Conservation (phyloP, 2,888 invertebrate species). For the Cheilosia urbana region DNA sequence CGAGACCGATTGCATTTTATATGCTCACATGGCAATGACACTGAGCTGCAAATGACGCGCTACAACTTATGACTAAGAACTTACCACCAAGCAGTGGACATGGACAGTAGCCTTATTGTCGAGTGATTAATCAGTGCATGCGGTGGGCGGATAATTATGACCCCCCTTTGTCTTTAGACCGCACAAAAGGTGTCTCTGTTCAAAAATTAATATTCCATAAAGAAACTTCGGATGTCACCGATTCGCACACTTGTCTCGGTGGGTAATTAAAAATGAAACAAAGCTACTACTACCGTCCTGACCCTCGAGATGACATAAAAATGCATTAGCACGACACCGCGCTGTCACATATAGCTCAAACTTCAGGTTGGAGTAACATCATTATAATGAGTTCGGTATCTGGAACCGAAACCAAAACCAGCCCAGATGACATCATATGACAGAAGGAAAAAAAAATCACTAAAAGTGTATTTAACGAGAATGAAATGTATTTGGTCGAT, state of each 20-base stretch:
- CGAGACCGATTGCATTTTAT: slow-evolving; percentile 23
- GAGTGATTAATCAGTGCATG: slow-evolving; percentile 20
- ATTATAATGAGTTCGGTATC: slow-evolving; percentile 53
- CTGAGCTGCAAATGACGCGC: slow-evolving; percentile 32
- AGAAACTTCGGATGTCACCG: slow-evolving; percentile 40
- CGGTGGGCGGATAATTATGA: slow-evolving; percentile 71
- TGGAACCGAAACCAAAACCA: slow-evolving; percentile 49
- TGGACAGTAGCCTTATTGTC: neutral
- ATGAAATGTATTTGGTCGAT: slow-evolving; percentile 59
- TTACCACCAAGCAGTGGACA: slow-evolving; percentile 18
- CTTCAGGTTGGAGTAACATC: slow-evolving; percentile 42
- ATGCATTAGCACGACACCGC: slow-evolving; percentile 45
- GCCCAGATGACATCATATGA: slow-evolving; percentile 65
- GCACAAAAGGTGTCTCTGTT: slow-evolving; percentile 42
- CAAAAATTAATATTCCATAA: slow-evolving; percentile 61
- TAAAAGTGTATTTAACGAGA: slow-evolving; percentile 56
- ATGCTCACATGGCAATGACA: slow-evolving; percentile 65
- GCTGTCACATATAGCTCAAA: slow-evolving; percentile 23
- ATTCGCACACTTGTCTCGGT: slow-evolving; percentile 10
- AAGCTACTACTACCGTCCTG: slow-evolving; percentile 44
- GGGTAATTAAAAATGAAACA: slow-evolving; percentile 51
- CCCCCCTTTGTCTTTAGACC: slow-evolving; percentile 62
- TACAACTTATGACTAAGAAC: slow-evolving; percentile 46
- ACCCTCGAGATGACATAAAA: slow-evolving; percentile 46
- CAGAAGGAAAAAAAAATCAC: neutral